Base-by-base conservation (phyloP, 1,140 invertebrate species). In the Cyrtorhinus lividipennis region DNA sequence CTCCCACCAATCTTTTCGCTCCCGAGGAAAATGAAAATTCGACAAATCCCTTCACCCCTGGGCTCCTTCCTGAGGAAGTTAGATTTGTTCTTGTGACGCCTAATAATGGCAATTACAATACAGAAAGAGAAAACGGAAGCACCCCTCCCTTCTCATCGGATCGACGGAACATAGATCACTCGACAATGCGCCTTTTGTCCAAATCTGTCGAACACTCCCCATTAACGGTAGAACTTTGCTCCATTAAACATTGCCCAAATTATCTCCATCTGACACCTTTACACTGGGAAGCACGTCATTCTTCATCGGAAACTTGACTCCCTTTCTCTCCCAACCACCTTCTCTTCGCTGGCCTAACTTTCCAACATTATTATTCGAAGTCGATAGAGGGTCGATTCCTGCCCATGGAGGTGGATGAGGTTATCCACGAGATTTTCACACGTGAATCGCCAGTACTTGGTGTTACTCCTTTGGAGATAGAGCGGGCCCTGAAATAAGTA, bases 231-330 rank as follows among this genome's bases (percentile, higher is more conserved):
- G 48, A 53, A 53, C 48, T 53, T 44, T 53, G 48, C 48, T 53
- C 48, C 48, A 53, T 53, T 53, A 10, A 53, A 53, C 48, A 53
- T 53, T 53, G 10, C 48, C 48, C 48, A 53, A 53, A 53, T 53
- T 53, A 53, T 53, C 48, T 53, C 48, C 48, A 53, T 53, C 48
- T 53, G 48, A 53, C 48, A 53, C 48, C 48, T 53, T 53, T 53
- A 53, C 48, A 53, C 48, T 5, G 8, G 48, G 38, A 44, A 3
- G 12, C 20, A 5, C 48, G 48, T 53, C 48, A 53, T 53, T 53
- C 48, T 53, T 53, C 48, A 53, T 20, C 48, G 48, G 48, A 20
- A 53, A 53, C 48, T 53, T 53, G 8, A 53, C 48, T 53, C 48
- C 20, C 48, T 12, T 22, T 5, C 48, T 53, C 48, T 8, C 48